Evolutionary conservation across 2,888 invertebrate genomes (phyloP).

Genomic region (Ellobium chinense): DNA sequence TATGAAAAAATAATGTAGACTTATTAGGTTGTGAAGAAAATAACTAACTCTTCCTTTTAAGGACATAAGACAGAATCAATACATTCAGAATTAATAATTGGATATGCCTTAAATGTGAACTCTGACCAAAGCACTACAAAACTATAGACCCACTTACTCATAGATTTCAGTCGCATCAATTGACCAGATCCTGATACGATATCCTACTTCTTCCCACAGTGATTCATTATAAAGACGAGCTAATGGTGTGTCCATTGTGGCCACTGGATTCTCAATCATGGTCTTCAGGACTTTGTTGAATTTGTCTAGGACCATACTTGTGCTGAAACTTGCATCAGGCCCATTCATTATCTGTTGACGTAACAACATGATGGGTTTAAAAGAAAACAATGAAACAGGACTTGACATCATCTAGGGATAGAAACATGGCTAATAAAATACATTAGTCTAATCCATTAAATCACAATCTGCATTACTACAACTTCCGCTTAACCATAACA

Average conservation of each 20-base stretch:
- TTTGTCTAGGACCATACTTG: neutral
- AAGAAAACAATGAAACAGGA: neutral
- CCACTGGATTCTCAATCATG: neutral
- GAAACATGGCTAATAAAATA: too few relatives aligned
- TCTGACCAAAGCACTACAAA: neutral
- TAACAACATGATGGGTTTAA: too few relatives aligned
- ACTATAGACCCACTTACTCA: neutral
- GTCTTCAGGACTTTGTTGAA: neutral
- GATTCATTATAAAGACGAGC: constrained; percentile 19
- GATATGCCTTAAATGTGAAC: too few relatives aligned
- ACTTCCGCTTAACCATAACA: too few relatives aligned
- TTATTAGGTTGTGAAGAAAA: too few relatives aligned
- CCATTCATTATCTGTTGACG: neutral
- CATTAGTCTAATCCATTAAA: too few relatives aligned
- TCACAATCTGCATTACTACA: too few relatives aligned
- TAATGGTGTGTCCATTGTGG: neutral
- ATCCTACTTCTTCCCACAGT: constrained; percentile 31
- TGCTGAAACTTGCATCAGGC: neutral
- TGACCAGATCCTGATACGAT: constrained; percentile 24
- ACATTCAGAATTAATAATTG: too few relatives aligned
- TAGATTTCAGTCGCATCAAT: neutral
- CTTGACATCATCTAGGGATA: neutral
- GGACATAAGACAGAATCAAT: too few relatives aligned
- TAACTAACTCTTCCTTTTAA: too few relatives aligned
- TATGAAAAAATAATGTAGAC: too few relatives aligned